phyloP scores from a whole-genome alignment of 2,888 invertebrate genomes.

The Lacanobia wlatinum region DNA sequence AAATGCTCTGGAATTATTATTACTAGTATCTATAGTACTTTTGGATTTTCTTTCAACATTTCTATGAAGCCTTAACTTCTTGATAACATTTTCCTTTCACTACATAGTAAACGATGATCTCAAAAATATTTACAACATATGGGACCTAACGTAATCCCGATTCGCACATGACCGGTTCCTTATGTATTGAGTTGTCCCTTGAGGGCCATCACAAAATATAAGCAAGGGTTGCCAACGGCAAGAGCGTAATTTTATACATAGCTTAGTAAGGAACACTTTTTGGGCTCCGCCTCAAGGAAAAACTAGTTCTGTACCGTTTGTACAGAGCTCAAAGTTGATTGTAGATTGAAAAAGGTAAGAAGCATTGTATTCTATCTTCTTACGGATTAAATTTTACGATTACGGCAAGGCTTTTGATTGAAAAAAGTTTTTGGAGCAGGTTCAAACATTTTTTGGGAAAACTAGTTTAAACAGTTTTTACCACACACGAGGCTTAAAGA shows the following conservation, averaged over 20 bases:
- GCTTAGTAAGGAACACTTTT: slow-evolving; percentile 59
- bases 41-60: not conserved
- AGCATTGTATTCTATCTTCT: slow-evolving; percentile 59
- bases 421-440: slow-evolving; percentile 40
- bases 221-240: slow-evolving; percentile 64
- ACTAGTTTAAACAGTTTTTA: slow-evolving; percentile 24
- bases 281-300: slow-evolving; percentile 13
- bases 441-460: slow-evolving; percentile 26
- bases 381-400: slow-evolving; percentile 54
- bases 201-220: slow-evolving; percentile 67
- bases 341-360: slow-evolving; percentile 32
- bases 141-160: slow-evolving; percentile 68
- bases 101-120: slow-evolving; percentile 59
- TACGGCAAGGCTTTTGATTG: slow-evolving; percentile 50
- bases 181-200: slow-evolving; percentile 69
- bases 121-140: slow-evolving; percentile 66
- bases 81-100: slow-evolving; percentile 46
- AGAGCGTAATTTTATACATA: slow-evolving; percentile 69
- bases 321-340: slow-evolving; percentile 30
- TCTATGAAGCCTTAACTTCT: slow-evolving; percentile 11
- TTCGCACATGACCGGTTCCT: slow-evolving; percentile 69
- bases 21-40: not conserved
- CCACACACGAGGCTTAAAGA: slow-evolving; percentile 13
- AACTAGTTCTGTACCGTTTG: slow-evolving; percentile 19
- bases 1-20: not conserved